phyloP scores from a whole-genome alignment of 2,797 vertebrate species.

The Aulostomus chinensis region DNA sequence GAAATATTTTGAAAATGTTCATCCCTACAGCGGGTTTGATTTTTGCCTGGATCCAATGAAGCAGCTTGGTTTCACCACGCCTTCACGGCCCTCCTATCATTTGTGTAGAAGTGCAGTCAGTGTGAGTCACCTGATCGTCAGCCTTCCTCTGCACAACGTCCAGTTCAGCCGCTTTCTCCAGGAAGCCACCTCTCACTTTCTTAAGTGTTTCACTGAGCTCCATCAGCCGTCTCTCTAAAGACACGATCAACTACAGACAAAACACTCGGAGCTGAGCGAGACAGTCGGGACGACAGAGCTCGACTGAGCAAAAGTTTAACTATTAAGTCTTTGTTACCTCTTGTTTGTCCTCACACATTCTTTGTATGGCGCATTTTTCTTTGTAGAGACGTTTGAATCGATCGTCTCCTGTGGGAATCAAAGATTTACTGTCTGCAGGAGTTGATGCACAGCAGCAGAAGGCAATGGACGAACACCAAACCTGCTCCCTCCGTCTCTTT shows the following conservation, averaged over 20 bases:
- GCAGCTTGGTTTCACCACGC: too few relatives aligned
- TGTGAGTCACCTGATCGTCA: slow-evolving; percentile 59
- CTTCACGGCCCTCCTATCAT: too few relatives aligned
- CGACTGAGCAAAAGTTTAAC: background rate
- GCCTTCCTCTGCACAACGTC: slow-evolving; percentile 61
- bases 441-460: too few relatives aligned
- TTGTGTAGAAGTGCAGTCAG: too few relatives aligned
- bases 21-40: too few relatives aligned
- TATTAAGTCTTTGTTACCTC: slow-evolving; percentile 59
- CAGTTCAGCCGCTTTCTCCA: slow-evolving; percentile 67
- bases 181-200: slow-evolving; percentile 63
- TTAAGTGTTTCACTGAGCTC: slow-evolving; percentile 67
- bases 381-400: slow-evolving; percentile 57
- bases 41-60: too few relatives aligned
- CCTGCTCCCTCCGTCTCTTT: slow-evolving; percentile 35
- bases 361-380: slow-evolving; percentile 75
- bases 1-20: too few relatives aligned
- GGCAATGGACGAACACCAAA: slow-evolving; percentile 2
- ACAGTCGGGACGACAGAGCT: background rate
- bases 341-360: slow-evolving; percentile 76
- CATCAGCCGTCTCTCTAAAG: slow-evolving; percentile 69
- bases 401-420: slow-evolving; percentile 36
- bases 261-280: slow-evolving; percentile 1
- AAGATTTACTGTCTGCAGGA: background rate
- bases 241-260: slow-evolving; percentile 69